Percentiles rank a stretch among this genome's conserved stretches.
These are phyloP conservation scores for Synanthedon andrenaeformis DNA, from an alignment of 2,888 invertebrate genomes.

Conservation along the genomic window DNA sequence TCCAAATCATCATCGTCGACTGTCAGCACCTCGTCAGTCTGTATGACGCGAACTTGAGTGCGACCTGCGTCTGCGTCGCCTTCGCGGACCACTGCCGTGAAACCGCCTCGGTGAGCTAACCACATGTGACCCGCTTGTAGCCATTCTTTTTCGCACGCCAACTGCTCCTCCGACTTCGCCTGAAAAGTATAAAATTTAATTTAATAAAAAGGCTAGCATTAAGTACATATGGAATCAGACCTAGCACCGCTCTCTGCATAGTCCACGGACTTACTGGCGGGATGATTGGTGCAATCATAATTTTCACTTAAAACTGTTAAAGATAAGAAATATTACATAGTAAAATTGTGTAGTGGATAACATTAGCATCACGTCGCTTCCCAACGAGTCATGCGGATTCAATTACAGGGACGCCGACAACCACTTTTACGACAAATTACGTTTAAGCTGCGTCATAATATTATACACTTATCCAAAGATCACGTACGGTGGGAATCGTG, in stretches of 20 bases:
- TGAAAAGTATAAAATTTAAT: conserved; percentile 26
- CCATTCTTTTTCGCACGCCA: conserved; percentile 76
- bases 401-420: conserved; percentile 16
- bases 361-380: conserved; percentile 3
- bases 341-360: neutral
- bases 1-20: conserved; percentile 98
- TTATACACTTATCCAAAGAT: neutral
- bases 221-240: no score
- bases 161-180: conserved; percentile 76
- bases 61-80: conserved; percentile 78
- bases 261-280: no score
- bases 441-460: neutral
- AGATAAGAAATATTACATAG: no score
- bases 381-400: conserved; percentile 19
- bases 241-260: no score
- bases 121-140: conserved; percentile 83
- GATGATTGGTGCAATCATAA: no score
- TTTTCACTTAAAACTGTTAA: no score
- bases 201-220: neutral
- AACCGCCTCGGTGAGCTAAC: conserved; percentile 94
- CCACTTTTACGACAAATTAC: conserved; percentile 18
- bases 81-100: conserved; percentile 84
- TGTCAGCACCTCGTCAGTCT: conserved; percentile 83
- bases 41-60: conserved; percentile 80
- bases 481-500: neutral